Conservation (phyloP, 2,888 invertebrate genomes). For the Pelosia muscerda region DNA sequence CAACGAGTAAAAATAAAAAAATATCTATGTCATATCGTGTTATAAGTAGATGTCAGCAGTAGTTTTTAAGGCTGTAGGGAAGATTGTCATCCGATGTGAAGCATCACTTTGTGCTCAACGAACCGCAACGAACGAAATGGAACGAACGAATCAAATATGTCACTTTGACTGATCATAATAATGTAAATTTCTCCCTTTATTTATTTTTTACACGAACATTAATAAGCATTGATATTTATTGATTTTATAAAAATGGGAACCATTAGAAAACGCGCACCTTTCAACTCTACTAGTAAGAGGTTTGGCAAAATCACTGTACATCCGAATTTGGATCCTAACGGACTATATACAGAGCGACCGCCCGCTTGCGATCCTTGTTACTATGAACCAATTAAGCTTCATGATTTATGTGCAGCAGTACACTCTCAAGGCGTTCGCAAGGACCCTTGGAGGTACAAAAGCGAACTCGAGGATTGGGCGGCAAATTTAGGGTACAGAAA, state of each 20-base stretch:
- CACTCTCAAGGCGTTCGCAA: slow-evolving; percentile 56
- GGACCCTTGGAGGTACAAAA: slow-evolving; percentile 76
- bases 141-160: slow-evolving; percentile 1
- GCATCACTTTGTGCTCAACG: too few species aligned
- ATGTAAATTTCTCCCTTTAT: slow-evolving; percentile 2
- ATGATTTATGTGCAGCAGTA: slow-evolving; percentile 63
- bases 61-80: too few species aligned
- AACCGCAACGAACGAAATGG: too few species aligned
- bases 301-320: slow-evolving; percentile 70
- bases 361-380: slow-evolving; percentile 71
- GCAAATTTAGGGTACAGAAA: slow-evolving; percentile 78
- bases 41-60: too few species aligned
- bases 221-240: not conserved
- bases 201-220: not conserved
- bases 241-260: slow-evolving; percentile 37
- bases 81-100: too few species aligned
- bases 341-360: slow-evolving; percentile 60
- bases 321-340: slow-evolving; percentile 71
- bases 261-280: slow-evolving; percentile 43
- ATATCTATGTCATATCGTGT: too few species aligned
- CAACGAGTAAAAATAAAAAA: too few species aligned
- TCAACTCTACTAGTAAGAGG: slow-evolving; percentile 61
- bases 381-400: slow-evolving; percentile 65
- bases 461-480: slow-evolving; percentile 77
- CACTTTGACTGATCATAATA: slow-evolving; percentile 8